Base-by-base conservation (phyloP, 1,140 invertebrate genomes). In the Agraylea sexmaculata region DNA sequence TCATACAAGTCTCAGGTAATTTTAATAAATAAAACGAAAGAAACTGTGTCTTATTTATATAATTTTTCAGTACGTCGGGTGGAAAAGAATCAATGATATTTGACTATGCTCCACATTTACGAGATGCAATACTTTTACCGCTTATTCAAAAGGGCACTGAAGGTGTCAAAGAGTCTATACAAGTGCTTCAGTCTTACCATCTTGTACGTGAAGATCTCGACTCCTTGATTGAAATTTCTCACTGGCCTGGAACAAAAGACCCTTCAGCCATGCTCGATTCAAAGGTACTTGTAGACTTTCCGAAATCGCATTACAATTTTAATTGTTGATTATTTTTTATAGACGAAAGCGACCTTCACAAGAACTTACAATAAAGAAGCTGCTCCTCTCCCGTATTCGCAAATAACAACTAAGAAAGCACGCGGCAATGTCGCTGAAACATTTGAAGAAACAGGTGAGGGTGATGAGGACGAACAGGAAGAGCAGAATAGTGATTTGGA, bases 321-420 rank as follows among this genome's bases (percentile, higher is more conserved):
- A 25, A 39, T 37, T 46, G 38, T 30, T 43, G 44, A 40, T 23
- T 49, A 40, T 42, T 51, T 36, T 42, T 40, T 53, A 28, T 45
- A 87, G 79, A 75, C 83, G 0, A 98, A 97, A 70, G 75, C 88
- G 12, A 87, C 92, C 0, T 83, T 98, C 56, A 98, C 94, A 0
- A 74, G 87, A 29, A 68, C 78, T 0, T 93, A 92, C 56, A 97
- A 96, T 57, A 96, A 95, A 58, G 78, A 78, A 44, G 67, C 73
- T 0, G 62, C 72, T 18, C 60, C 79, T 31, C 71, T 80, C 37
- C 81, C 84, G 2, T 90, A 89, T 55, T 70, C 74, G 12, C 71
- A 69, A 23, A 61, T 63, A 4, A 63, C 59, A 21, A 59, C 68
- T 43, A 77, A 69, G 50, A 76, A 73, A 50, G 59, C 52, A 0